Evolutionary conservation across 2,888 invertebrate species (phyloP).

Genomic region (Agriopis leucophaearia): DNA sequence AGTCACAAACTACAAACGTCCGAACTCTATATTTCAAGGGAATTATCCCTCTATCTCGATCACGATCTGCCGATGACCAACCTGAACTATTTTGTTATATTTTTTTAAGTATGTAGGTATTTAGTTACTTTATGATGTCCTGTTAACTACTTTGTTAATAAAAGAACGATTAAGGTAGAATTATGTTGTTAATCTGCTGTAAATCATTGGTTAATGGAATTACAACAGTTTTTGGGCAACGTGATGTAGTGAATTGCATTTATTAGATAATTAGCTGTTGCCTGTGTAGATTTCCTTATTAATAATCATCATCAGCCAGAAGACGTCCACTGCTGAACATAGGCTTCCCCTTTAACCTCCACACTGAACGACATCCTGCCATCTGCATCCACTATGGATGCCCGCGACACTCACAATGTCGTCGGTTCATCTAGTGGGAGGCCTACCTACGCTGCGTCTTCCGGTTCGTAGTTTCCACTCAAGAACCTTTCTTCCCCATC

Average conservation of each 20-base stretch:
- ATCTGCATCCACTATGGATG: too few species aligned
- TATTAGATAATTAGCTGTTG: too few species aligned
- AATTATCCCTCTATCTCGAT: constrained; percentile 25
- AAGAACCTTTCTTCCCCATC: too few species aligned
- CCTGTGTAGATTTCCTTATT: too few species aligned
- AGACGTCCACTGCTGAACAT: too few species aligned
- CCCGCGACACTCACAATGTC: too few species aligned
- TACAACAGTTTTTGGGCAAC: not conserved
- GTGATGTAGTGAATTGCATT: not conserved
- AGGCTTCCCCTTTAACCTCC: too few species aligned
- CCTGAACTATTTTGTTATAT: constrained; percentile 16
- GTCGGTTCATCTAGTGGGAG: too few species aligned
- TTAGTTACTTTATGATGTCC: constrained; percentile 17
- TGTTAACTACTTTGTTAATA: constrained; percentile 17
- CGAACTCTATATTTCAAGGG: constrained; percentile 23
- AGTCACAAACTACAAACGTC: constrained; percentile 14
- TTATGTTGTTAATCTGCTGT: constrained; percentile 56
- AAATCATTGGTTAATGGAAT: constrained; percentile 40
- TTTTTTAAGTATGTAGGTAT: constrained; percentile 23
- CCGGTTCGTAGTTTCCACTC: too few species aligned
- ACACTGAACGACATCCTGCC: too few species aligned
- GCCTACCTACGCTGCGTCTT: too few species aligned
- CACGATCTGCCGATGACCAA: constrained; percentile 24
- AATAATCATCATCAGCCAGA: too few species aligned
- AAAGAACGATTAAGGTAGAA: constrained; percentile 11